phyloP scores from a whole-genome alignment of 2,797 vertebrate genomes.

The Champsocephalus gunnari region DNA sequence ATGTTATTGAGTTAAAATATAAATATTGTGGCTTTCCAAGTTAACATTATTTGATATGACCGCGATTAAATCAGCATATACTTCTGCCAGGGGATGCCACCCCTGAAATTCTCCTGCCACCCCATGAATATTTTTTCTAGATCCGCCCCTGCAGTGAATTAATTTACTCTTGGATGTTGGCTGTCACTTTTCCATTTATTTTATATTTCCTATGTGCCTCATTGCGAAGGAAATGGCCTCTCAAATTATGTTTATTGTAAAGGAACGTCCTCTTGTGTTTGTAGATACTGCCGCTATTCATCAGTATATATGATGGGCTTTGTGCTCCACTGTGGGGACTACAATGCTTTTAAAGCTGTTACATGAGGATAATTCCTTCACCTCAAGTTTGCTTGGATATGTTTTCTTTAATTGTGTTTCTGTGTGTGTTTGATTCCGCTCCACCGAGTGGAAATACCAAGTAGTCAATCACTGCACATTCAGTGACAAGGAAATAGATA shows the following conservation, averaged over 20 bases:
- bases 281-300: conserved; percentile 50
- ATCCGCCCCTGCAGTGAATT: conserved; percentile 1
- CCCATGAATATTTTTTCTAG: too few species aligned
- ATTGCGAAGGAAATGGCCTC: conserved; percentile 52
- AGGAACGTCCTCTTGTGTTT: conserved; percentile 50
- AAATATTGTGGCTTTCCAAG: too few species aligned
- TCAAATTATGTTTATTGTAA: conserved; percentile 53
- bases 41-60: too few species aligned
- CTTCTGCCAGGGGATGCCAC: too few species aligned
- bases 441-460: conserved; percentile 20
- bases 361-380: conserved; percentile 60
- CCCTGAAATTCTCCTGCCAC: too few species aligned
- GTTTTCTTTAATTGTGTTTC: conserved; percentile 57
- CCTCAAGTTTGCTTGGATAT: conserved; percentile 49
- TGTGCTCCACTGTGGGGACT: conserved; percentile 52
- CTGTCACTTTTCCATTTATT: conserved; percentile 40
- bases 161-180: conserved; percentile 15
- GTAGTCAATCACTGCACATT: conserved; percentile 47
- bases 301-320: conserved; percentile 61
- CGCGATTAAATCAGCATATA: too few species aligned
- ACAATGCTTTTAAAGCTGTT: conserved; percentile 48
- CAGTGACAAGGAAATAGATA: conserved; percentile 38
- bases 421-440: conserved; percentile 34
- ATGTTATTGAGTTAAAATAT: too few species aligned
- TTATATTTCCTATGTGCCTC: conserved; percentile 37